phyloP scores from a whole-genome alignment of 2,797 vertebrate genomes.

The Sebastes elongatus region DNA sequence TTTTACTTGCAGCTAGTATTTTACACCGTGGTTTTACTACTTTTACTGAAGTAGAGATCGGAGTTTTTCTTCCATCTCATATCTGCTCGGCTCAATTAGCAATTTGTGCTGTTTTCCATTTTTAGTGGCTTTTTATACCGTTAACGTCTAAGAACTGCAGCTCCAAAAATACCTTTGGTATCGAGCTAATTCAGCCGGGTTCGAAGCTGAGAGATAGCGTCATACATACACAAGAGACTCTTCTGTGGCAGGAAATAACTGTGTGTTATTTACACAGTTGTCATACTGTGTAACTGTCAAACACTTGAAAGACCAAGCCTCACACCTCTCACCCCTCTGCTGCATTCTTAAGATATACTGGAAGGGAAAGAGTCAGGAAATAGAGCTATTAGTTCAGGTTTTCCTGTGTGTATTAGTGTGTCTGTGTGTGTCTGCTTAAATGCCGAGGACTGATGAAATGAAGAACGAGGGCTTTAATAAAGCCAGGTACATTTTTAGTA shows the following conservation, averaged over 20 bases:
- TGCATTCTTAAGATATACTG: not conserved
- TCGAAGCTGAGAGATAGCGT: not conserved
- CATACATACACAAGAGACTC: not conserved
- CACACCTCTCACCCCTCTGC: not conserved
- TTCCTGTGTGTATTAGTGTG: not conserved
- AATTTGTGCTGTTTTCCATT: not conserved
- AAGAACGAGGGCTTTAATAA: conserved; percentile 23
- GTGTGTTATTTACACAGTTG: not conserved
- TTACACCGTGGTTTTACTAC: no score
- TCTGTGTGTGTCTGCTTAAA: not conserved
- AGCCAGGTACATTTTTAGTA: conserved; percentile 39
- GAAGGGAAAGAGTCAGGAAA: not conserved
- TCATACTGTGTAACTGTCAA: not conserved
- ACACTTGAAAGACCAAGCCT: not conserved
- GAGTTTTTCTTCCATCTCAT: no score
- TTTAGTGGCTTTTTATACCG: not conserved
- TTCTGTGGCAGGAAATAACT: not conserved
- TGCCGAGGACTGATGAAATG: not conserved
- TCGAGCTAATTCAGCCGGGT: not conserved
- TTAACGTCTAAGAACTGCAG: not conserved
- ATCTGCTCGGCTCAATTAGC: not conserved
- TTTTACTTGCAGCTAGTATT: no score
- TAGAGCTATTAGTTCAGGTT: not conserved
- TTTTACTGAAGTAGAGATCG: no score
- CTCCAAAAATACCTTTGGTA: not conserved